Evolutionary conservation across 2,888 invertebrate species (phyloP), one percentile per base, ranked within the genome.

Genomic region (Drosophila anomalata): DNA sequence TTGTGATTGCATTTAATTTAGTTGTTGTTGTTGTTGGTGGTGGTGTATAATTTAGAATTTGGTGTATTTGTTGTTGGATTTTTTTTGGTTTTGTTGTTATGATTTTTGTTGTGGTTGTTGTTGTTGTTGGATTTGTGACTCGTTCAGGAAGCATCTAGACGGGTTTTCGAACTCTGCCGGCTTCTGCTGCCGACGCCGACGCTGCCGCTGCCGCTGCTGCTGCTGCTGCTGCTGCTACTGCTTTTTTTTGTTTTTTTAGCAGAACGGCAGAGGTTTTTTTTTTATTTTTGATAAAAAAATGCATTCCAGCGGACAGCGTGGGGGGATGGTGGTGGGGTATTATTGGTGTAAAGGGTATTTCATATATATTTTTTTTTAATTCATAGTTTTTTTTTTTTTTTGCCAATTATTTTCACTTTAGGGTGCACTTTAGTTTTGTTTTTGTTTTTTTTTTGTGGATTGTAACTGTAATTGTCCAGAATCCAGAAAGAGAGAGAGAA

Each of bases 141-240:
- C 29, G 57, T 56, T 57, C 68, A 50, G 44, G 65, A 61, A 62
- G 47, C 65, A 71, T 67, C 68, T 67, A 57, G 68, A 57, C 65
- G 31, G 44, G 22, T 20, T 44, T 12, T 44, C 22, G 41, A 11
- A 31, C 2, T 44, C 44, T 44, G 11, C 41, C 4, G 41, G 9
- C 17, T 7, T 6, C 14, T 39, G 6, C n/a, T 12, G n/a, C 17
- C 17, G 17, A 17, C 17, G 17, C 17, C 17, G 17, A 17, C 17
- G 17, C 17, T 17, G 17, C 17, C 17, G 22, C 22, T 24, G 22
- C 22, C 0, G 22, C 4, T 24, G 22, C 22, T 24, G 22, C 22
- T 24, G 22, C 22, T 24, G 22, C 22, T 24, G 17, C 41, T 17
- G 22, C 22, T 24, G 17, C 41, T 41, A 0, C 14, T 41, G 1